Percentiles rank a stretch among this genome's conserved stretches.
Conservation (phyloP, 2,797 vertebrate genomes). For the Sebastes glaucus region DNA sequence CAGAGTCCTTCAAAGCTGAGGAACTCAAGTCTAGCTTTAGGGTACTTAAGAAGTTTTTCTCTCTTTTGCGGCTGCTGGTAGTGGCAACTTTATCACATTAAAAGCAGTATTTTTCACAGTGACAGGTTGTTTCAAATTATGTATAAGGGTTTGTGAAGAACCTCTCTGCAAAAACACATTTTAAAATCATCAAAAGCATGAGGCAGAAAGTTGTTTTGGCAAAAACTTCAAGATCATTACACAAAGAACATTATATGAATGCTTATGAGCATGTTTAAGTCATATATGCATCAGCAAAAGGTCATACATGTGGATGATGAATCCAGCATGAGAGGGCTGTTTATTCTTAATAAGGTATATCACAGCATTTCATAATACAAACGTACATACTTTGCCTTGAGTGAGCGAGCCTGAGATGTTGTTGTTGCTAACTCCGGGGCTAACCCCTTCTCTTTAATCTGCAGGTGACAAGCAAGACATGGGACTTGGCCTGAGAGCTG, state of each 20-base stretch:
- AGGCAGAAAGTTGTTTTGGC: not conserved
- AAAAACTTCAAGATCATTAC: not conserved
- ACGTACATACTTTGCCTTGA: not conserved
- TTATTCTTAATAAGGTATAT: not conserved
- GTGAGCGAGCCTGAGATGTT: too few relatives aligned
- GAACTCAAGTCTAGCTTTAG: conserved; percentile 30
- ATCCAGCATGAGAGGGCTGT: not conserved
- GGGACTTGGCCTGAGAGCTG: too few relatives aligned
- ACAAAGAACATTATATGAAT: not conserved
- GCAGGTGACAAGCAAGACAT: too few relatives aligned
- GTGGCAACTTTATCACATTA: conserved; percentile 13
- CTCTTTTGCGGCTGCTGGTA: conserved; percentile 17
- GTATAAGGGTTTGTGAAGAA: not conserved
- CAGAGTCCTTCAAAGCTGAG: conserved; percentile 33
- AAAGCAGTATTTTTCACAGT: conserved; percentile 7
- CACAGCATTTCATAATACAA: not conserved
- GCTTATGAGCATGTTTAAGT: not conserved
- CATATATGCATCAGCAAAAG: not conserved
- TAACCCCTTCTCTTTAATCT: too few relatives aligned
- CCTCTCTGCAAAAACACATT: conserved; percentile 3
- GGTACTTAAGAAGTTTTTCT: conserved; percentile 27
- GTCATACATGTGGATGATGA: not conserved
- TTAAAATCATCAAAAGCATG: conserved; percentile 3
- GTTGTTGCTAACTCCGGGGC: too few relatives aligned
- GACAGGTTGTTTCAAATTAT: conserved; percentile 16